These are phyloP conservation scores for Coptotermes formosanus DNA, from an alignment of 1,140 invertebrate species.

Conservation along the genomic window DNA sequence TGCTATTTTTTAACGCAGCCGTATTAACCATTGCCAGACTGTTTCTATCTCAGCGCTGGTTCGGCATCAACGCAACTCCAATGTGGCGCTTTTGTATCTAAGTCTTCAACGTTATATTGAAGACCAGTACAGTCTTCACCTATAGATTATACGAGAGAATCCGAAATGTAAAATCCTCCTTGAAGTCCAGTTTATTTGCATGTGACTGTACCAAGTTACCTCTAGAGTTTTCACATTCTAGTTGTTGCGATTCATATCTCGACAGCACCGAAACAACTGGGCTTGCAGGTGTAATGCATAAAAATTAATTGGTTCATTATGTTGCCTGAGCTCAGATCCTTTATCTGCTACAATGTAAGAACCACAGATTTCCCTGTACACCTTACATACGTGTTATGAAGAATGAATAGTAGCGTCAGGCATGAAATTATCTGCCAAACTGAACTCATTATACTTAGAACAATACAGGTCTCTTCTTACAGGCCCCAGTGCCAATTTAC, in stretches of 20 bases:
- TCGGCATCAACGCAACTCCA: no score
- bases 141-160: no score
- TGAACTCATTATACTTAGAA: not conserved
- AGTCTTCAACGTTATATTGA: no score
- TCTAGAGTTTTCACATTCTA: not conserved
- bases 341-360: not conserved
- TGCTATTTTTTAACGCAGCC: no score
- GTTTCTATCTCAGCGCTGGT: no score
- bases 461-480: not conserved
- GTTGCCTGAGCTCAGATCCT: not conserved
- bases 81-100: no score
- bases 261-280: not conserved
- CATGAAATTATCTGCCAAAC: not conserved
- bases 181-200: not conserved
- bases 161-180: no score
- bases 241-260: not conserved
- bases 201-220: not conserved
- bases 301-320: not conserved
- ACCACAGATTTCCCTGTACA: not conserved
- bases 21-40: no score
- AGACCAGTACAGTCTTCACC: no score
- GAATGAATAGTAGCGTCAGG: not conserved
- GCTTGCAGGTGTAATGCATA: not conserved
- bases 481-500: not conserved
- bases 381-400: not conserved